A percentile compares a stretch with the other conserved stretches of the same genome.
Evolutionary conservation across 2,797 vertebrate genomes (phyloP).

Genomic region (Urophycis tenuis): DNA sequence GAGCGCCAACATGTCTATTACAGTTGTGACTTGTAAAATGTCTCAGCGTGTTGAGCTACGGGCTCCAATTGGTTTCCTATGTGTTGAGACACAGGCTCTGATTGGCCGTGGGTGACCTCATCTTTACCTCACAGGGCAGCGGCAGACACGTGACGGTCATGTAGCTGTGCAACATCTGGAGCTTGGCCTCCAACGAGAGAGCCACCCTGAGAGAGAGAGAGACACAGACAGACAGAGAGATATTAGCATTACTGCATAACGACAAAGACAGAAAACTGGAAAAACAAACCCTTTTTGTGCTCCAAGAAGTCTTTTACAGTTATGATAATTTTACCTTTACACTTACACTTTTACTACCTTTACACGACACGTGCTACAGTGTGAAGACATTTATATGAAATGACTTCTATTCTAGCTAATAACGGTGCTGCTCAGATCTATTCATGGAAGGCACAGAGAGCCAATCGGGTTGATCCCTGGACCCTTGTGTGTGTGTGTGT

Average conservation of each 20-base stretch:
- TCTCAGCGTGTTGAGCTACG: not conserved
- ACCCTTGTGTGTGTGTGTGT: too few relatives aligned
- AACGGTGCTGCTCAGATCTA: not conserved
- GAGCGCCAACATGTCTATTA: not conserved
- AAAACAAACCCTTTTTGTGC: not conserved
- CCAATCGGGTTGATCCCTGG: not conserved
- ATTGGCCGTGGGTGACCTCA: conserved; percentile 35
- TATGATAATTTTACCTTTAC: not conserved
- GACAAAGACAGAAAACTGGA: not conserved
- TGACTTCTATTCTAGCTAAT: not conserved
- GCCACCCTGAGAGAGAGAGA: conserved; percentile 71
- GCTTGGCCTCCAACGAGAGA: conserved; percentile 88
- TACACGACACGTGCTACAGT: too few relatives aligned
- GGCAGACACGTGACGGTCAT: conserved; percentile 88
- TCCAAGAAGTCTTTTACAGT: not conserved
- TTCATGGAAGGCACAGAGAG: not conserved
- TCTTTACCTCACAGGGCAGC: conserved; percentile 83
- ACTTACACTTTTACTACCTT: not conserved
- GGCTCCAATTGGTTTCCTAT: not conserved
- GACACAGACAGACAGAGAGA: conserved; percentile 6
- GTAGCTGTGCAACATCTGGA: conserved; percentile 91
- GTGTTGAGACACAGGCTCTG: not conserved
- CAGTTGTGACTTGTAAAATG: not conserved
- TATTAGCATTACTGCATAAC: not conserved
- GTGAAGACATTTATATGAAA: not conserved